phyloP scores from a whole-genome alignment of 2,113 vertebrate species.

The Melanocharis versteri region DNA sequence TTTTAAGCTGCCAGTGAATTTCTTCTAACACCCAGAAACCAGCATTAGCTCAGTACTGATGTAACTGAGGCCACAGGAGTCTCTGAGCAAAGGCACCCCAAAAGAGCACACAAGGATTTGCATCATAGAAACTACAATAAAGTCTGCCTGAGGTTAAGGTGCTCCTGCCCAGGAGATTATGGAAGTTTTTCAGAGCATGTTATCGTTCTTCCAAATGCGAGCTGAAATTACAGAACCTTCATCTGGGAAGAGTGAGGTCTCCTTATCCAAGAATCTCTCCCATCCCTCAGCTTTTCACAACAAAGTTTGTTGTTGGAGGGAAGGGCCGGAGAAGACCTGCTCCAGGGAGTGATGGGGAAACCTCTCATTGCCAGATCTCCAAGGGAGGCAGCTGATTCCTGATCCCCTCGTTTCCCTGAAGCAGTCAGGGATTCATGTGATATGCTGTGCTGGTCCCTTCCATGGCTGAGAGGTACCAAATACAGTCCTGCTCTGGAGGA shows the following conservation, averaged over 20 bases:
- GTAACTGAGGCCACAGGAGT: neutral
- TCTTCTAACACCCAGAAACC: neutral
- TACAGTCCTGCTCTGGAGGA: neutral
- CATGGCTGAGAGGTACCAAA: neutral
- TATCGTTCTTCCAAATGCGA: neutral
- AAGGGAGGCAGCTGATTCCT: neutral
- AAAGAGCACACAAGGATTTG: neutral
- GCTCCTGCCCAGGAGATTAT: neutral
- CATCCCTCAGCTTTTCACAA: neutral
- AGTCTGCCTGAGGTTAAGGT: neutral
- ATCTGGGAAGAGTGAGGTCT: neutral
- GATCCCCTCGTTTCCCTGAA: fast-evolving
- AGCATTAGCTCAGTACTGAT: neutral
- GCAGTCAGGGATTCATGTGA: fast-evolving
- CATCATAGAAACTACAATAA: neutral
- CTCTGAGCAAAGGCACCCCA: neutral
- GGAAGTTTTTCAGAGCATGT: neutral
- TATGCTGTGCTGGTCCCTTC: neutral
- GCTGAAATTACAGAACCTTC: neutral
- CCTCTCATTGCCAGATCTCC: neutral
- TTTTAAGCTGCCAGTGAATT: neutral
- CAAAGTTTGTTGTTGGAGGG: neutral
- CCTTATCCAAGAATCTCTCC: neutral
- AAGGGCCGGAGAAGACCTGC: neutral
- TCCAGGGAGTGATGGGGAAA: too few species aligned